These are phyloP conservation scores for Schizopygopsis malacanthus DNA, from an alignment of 2,797 vertebrate species.

Conservation along the genomic window DNA sequence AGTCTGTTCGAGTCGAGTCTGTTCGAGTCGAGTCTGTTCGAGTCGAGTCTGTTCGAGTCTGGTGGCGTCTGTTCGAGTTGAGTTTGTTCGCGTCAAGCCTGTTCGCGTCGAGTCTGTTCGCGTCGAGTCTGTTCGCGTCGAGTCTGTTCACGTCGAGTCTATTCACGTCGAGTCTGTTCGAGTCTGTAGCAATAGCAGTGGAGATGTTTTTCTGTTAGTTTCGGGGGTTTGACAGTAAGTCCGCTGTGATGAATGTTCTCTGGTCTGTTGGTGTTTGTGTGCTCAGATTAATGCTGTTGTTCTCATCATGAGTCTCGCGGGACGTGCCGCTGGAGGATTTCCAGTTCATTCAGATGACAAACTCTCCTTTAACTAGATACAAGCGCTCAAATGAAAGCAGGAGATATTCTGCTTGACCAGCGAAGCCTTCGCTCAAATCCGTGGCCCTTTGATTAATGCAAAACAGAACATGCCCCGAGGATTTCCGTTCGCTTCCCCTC, in stretches of 20 bases:
- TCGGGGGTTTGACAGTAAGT: neutral
- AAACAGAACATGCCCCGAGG: conserved; percentile 9
- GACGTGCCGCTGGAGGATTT: neutral
- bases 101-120: too few species aligned
- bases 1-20: too few species aligned
- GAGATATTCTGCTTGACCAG: conserved; percentile 13
- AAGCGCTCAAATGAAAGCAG: neutral
- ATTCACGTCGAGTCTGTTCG: too few species aligned
- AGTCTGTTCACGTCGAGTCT: too few species aligned
- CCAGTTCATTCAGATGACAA: neutral
- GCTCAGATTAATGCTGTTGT: neutral
- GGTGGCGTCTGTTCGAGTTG: too few species aligned
- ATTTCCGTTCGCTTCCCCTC: neutral
- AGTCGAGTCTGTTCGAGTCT: too few species aligned
- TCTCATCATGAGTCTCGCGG: neutral
- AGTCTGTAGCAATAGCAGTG: neutral
- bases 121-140: too few species aligned
- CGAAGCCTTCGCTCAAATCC: conserved; percentile 27
- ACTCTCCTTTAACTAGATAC: neutral
- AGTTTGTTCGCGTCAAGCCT: too few species aligned
- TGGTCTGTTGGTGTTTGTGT: too few species aligned
- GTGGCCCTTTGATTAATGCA: conserved; percentile 1
- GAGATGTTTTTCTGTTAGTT: neutral
- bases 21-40: too few species aligned
- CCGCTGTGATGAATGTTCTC: neutral